These are phyloP conservation scores for Lasiommata megera DNA, from an alignment of 2,888 invertebrate species.

Conservation along the genomic window DNA sequence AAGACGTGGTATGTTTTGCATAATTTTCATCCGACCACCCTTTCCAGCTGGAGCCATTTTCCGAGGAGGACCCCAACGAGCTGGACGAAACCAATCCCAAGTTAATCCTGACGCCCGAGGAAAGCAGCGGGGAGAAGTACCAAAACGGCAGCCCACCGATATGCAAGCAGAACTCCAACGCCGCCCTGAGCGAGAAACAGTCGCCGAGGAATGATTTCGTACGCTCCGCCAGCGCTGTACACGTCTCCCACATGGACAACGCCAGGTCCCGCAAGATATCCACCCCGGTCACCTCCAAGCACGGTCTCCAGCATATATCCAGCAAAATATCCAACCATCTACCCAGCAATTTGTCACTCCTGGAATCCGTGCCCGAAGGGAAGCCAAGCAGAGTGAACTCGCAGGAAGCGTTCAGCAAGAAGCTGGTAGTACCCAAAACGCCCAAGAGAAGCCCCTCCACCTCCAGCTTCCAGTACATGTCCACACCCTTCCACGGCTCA, in stretches of 20 bases:
- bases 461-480: slow-evolving; percentile 91
- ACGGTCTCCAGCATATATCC: slow-evolving; percentile 82
- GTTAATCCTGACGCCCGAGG: slow-evolving; percentile 54
- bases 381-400: slow-evolving; percentile 61
- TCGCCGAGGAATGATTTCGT: slow-evolving; percentile 66
- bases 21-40: no score
- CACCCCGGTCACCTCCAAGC: slow-evolving; percentile 58
- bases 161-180: slow-evolving; percentile 53
- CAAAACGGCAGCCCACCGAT: slow-evolving; percentile 65
- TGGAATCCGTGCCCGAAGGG: slow-evolving; percentile 87
- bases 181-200: slow-evolving; percentile 46
- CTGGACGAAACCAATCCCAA: slow-evolving; percentile 52
- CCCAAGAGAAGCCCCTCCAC: slow-evolving; percentile 88
- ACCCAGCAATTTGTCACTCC: slow-evolving; percentile 82
- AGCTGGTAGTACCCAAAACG: slow-evolving; percentile 63
- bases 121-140: slow-evolving; percentile 46
- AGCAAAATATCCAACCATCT: slow-evolving; percentile 80
- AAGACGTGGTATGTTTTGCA: no score
- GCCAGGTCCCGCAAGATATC: slow-evolving; percentile 60
- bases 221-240: slow-evolving; percentile 87
- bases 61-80: slow-evolving; percentile 61
- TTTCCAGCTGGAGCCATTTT: slow-evolving; percentile 62
- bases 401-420: slow-evolving; percentile 64
- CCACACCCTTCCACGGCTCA: slow-evolving; percentile 92
- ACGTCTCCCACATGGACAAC: slow-evolving; percentile 76